Percentiles rank a stretch among this genome's conserved stretches.
Conservation (phyloP, 30 jellyfish, hydroid and myxozoan genomes). For the Aurelia sp. region DNA sequence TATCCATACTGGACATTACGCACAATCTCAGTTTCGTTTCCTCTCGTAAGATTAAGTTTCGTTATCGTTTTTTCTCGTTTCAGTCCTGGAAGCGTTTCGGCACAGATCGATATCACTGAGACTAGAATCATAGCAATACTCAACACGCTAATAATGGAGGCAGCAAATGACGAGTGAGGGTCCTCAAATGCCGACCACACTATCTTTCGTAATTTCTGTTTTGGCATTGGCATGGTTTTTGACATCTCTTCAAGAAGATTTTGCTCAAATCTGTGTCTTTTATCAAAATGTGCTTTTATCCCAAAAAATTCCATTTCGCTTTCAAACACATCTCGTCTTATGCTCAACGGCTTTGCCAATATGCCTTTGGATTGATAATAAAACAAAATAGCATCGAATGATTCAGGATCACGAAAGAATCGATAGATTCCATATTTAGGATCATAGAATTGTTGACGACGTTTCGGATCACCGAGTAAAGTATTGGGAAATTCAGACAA, state of each 20-base stretch:
- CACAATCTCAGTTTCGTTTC: conserved; percentile 9
- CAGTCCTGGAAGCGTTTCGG: conserved; percentile 77
- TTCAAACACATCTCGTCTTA: conserved; percentile 56
- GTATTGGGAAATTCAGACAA: conserved; percentile 77
- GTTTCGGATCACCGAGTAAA: conserved; percentile 65
- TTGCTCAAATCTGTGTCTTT: conserved; percentile 72
- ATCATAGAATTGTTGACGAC: conserved; percentile 64
- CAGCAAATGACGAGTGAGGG: conserved; percentile 35
- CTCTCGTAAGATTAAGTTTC: conserved; percentile 9
- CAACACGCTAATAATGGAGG: conserved; percentile 35
- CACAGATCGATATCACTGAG: conserved; percentile 63
- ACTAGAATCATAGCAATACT: conserved; percentile 44
- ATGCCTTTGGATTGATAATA: conserved; percentile 91
- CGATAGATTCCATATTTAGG: conserved; percentile 27
- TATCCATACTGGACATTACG: not conserved
- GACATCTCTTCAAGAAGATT: not conserved
- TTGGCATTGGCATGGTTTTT: conserved; percentile 46
- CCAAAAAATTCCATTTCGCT: conserved; percentile 75
- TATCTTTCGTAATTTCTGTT: conserved; percentile 16
- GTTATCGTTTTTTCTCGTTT: not conserved
- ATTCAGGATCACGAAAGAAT: conserved; percentile 66
- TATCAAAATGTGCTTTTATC: conserved; percentile 64
- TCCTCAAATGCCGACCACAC: conserved; percentile 57
- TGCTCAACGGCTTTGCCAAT: conserved; percentile 66
- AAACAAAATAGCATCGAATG: conserved; percentile 86